Conservation (phyloP, 2,113 vertebrate genomes). For the Petroica traversi region DNA sequence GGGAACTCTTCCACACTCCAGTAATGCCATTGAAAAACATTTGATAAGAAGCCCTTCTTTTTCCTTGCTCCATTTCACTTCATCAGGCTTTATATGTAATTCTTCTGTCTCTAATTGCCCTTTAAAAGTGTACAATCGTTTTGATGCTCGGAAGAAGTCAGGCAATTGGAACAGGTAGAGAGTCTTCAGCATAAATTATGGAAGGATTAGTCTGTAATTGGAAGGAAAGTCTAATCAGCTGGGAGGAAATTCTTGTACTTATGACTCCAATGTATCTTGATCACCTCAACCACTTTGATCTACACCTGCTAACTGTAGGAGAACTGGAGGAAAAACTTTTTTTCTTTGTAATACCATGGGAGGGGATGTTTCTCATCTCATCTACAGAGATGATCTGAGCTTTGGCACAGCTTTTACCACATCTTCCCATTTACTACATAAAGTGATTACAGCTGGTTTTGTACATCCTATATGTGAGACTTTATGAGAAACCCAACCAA, state of each 20-base stretch:
- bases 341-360: not conserved
- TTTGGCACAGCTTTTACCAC: not conserved
- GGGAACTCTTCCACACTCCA: not conserved
- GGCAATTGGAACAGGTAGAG: not conserved
- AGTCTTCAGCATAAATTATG: not conserved
- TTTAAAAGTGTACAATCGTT: not conserved
- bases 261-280: not conserved
- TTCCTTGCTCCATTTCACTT: not conserved
- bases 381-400: not conserved
- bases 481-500: rapidly evolving
- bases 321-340: not conserved
- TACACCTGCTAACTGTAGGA: not conserved
- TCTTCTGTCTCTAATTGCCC: not conserved
- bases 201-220: not conserved
- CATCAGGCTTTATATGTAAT: not conserved
- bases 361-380: not conserved
- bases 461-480: not conserved
- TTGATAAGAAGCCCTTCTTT: not conserved
- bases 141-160: not conserved
- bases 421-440: not conserved
- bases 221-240: not conserved
- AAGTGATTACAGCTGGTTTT: not conserved
- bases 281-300: not conserved
- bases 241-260: not conserved
- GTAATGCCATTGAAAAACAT: rapidly evolving